Evolutionary conservation across 2,888 invertebrate species (phyloP), one percentile per base, ranked within the genome.

Genomic region (Drosophila vallismaia): DNA sequence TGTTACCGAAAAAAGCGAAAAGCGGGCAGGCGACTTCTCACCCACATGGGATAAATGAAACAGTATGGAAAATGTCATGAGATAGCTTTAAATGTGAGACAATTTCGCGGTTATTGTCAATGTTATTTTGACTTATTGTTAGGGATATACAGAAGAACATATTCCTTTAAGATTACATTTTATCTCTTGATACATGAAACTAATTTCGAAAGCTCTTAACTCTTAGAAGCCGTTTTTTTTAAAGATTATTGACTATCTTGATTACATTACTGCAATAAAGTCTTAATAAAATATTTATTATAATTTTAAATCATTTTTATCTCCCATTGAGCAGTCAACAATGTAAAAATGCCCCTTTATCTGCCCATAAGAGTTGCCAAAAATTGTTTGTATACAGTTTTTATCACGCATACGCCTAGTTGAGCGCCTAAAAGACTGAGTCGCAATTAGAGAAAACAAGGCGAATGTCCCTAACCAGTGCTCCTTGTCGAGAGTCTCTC

Each of bases 401-500:
- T 74, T 81, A 79, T 87, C 74, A 71, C 69, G 69, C 72, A 76
- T 87, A 75, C 75, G 88, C 71, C 67, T 62, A 72, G 83, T 79
- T 71, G 64, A 45, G 59, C 52, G 53, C 51, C 71, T 79, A 83
- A 79, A 60, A 52, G 83, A 67, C 86, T 72, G 69, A 51, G 72
- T 71, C 72, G 88, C 80, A 82, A 82, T 82, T 87, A 87, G 86
- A 85, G 88, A 71, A 69, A 74, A 69, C 54, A 56, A 55, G 52
- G 62, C 70, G 36, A 52, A 28, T 58, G 48, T 42, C 28, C 38
- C 53, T n/a, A 31, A 7, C 45, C 9, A 7, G 12, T 38, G 14
- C 42, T 33, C n/a, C 14, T 26, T 29, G 44, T 24, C 10, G 10
- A 10, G 46, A 24, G 24, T 14, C 8, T 59, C 63, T 62, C 50